Conservation (phyloP, 2,888 invertebrate genomes). For the Biston stratarius region DNA sequence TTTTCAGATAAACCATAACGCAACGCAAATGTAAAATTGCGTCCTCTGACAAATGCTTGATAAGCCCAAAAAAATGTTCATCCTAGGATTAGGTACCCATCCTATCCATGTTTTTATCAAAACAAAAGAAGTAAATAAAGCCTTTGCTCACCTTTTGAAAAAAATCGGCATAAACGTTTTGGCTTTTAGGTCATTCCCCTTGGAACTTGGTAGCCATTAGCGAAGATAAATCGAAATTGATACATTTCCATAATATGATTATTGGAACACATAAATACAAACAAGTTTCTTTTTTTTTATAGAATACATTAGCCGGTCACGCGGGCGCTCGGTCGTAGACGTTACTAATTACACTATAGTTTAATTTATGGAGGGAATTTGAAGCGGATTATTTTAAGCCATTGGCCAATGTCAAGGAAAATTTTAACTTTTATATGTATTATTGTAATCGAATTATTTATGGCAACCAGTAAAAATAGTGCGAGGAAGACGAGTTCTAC, state of each 20-base stretch:
- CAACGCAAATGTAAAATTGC: no score
- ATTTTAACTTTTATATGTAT: not conserved
- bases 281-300: slow-evolving; percentile 27
- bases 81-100: no score
- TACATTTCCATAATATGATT: slow-evolving; percentile 42
- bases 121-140: no score
- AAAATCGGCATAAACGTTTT: not conserved
- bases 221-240: slow-evolving; percentile 39
- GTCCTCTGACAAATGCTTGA: no score
- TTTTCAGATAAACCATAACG: no score
- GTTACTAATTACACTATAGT: not conserved
- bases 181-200: slow-evolving; percentile 30
- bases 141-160: not conserved
- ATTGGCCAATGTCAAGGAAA: slow-evolving; percentile 9
- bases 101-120: no score
- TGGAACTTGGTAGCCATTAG: slow-evolving; percentile 34
- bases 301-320: slow-evolving; percentile 32
- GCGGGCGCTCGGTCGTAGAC: slow-evolving; percentile 3
- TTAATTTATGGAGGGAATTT: slow-evolving; percentile 8
- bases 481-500: not conserved
- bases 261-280: slow-evolving; percentile 33
- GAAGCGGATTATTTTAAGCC: not conserved
- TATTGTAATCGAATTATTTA: not conserved
- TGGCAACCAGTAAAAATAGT: no score
- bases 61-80: no score